phyloP scores from a whole-genome alignment of 2,113 vertebrate genomes.

The Corapipo altera region DNA sequence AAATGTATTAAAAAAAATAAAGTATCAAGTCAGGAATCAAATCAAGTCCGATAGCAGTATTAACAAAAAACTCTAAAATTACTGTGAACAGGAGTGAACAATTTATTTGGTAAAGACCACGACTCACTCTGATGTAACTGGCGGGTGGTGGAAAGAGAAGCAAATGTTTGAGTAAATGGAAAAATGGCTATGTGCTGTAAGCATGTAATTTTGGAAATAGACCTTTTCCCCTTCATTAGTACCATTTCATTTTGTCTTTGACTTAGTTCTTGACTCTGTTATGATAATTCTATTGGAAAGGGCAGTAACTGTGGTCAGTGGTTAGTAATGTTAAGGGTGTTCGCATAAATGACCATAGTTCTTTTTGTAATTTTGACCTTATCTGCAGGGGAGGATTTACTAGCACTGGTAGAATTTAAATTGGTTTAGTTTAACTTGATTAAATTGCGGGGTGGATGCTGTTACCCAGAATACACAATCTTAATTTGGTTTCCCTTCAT shows the following conservation, averaged over 20 bases:
- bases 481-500: slow-evolving; percentile 12
- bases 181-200: background rate
- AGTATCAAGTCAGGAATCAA: background rate
- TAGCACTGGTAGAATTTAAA: background rate
- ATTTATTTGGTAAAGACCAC: background rate
- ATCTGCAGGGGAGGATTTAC: background rate
- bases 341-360: background rate
- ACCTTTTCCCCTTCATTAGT: background rate
- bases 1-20: background rate
- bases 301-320: background rate
- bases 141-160: background rate
- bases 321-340: background rate
- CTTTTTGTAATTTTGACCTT: background rate
- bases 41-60: background rate
- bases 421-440: background rate
- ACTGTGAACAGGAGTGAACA: background rate
- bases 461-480: background rate
- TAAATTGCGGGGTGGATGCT: background rate
- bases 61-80: background rate
- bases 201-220: background rate
- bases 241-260: background rate
- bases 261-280: background rate
- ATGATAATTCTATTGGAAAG: background rate
- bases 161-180: background rate
- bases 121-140: background rate